Base-by-base conservation (phyloP, 2,888 invertebrate genomes). In the Noctuana brunneofusca region DNA sequence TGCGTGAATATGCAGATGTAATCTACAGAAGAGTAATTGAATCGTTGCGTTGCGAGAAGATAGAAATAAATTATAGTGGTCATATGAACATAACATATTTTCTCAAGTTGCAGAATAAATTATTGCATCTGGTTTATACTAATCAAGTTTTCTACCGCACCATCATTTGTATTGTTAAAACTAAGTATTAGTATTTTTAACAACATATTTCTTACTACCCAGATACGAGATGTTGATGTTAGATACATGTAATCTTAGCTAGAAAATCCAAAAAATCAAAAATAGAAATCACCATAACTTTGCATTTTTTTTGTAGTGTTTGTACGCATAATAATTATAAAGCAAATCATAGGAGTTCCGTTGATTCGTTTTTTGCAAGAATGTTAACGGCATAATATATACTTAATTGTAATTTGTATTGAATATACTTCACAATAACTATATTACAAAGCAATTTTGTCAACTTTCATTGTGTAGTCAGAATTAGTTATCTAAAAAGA, bases 1-100 rank as follows among this genome's bases (percentile, higher is more conserved):
- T 49, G 24, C 3, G 14, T 49, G 49, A 49, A 49, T 49, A 49
- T 49, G 49, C 49, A 49, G 8, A 49, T 49, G 24, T 49, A 49
- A 43, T 43, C 18, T 43, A 1, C 9, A 1, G 18, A 18, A 18
- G 9, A 43, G 43, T 41, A 41, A 41, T 41, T 41, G 2, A 41
- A 41, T 14, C 5, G 14, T 41, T 41, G 41, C 16, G 16, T 12
- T 27, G 27, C 3, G 9, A 11, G 0, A 30, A 30, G 0, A 2
- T 30, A 30, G 30, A 30, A 38, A 1, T 4, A 43, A 8, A 43
- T 18, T 6, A 1, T 6, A 18, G 11, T 35, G 6, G 12, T 35
- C 9, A 35, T 35, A 35, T 5, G 35, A 5, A 27, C 3, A 5
- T 5, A 8, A 5, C 3, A 27, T 3, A 14, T 38, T 38, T 14